Evolutionary conservation across 2,888 invertebrate genomes (phyloP).

Genomic region (Spialia ferax): DNA sequence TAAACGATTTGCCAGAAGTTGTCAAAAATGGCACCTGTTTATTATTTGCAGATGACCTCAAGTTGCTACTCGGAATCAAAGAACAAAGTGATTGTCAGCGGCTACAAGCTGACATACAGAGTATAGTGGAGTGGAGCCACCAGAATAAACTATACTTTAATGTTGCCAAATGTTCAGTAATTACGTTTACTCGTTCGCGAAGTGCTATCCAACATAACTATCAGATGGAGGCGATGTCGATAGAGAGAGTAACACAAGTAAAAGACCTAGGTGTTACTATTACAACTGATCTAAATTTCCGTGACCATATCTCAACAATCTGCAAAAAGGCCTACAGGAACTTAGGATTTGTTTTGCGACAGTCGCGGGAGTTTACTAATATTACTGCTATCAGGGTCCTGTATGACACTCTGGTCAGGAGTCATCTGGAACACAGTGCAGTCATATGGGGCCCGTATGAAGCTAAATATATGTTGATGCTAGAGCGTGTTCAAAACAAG

Average conservation of each 20-base stretch:
- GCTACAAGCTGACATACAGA: background rate
- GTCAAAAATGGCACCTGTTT: slow-evolving; percentile 3
- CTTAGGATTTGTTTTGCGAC: slow-evolving; percentile 22
- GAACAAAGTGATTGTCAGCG: slow-evolving; percentile 2
- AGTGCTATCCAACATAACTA: background rate
- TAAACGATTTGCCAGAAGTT: slow-evolving; percentile 27
- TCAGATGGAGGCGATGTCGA: background rate
- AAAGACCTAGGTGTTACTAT: background rate
- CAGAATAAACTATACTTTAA: slow-evolving; percentile 18
- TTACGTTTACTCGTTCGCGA: slow-evolving; percentile 10
- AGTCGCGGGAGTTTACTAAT: slow-evolving; percentile 17
- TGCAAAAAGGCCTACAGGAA: slow-evolving; percentile 18
- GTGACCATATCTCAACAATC: background rate
- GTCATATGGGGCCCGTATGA: too few species aligned
- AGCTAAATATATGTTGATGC: background rate
- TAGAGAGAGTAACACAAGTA: background rate
- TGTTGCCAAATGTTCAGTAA: slow-evolving; percentile 1
- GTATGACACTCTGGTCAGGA: background rate
- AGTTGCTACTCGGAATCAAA: slow-evolving; percentile 1
- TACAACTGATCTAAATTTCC: background rate
- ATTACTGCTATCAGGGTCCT: background rate
- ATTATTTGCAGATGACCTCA: background rate
- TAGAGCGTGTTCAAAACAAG: background rate
- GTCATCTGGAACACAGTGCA: background rate
- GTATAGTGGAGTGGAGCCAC: slow-evolving; percentile 11